Percentiles rank a stretch among this genome's conserved stretches.
Evolutionary conservation across 2,888 invertebrate genomes (phyloP).

Genomic region (Abrostola triplasia): DNA sequence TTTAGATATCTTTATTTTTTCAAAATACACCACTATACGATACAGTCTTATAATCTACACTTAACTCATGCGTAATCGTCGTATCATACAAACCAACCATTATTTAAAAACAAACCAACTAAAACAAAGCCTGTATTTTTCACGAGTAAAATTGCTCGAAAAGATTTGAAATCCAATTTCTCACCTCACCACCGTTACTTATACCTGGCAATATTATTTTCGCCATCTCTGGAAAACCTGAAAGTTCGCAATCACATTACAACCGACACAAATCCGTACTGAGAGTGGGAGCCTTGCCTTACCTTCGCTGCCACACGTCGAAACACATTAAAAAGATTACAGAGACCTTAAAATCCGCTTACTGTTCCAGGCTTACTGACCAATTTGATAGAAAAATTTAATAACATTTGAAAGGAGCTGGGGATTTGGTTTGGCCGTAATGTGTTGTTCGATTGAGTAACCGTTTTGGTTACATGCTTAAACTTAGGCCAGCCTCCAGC

Average conservation of each 20-base stretch:
- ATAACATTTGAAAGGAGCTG: background rate
- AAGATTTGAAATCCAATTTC: conserved; percentile 47
- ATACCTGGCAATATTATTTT: conserved; percentile 46
- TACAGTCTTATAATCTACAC: too few relatives aligned
- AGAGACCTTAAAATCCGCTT: conserved; percentile 42
- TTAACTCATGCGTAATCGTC: too few relatives aligned
- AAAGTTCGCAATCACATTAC: conserved; percentile 54
- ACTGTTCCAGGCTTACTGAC: conserved; percentile 19
- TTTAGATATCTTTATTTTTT: too few relatives aligned
- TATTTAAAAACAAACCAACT: conserved; percentile 7
- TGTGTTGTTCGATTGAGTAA: too few relatives aligned
- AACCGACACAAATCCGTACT: conserved; percentile 47
- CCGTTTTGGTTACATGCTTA: too few relatives aligned
- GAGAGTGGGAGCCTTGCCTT: conserved; percentile 46
- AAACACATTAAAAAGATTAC: conserved; percentile 49
- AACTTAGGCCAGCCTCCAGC: too few relatives aligned
- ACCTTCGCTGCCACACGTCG: conserved; percentile 37
- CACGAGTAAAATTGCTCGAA: conserved; percentile 27
- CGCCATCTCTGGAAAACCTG: conserved; percentile 28
- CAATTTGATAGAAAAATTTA: conserved; percentile 29
- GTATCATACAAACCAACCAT: background rate
- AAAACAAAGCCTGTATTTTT: background rate
- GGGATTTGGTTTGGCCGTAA: too few relatives aligned
- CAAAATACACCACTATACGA: too few relatives aligned
- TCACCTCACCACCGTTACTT: conserved; percentile 30